These are phyloP conservation scores for Drosophila teissieri DNA, from an alignment of 1,140 invertebrate species.

Conservation along the genomic window DNA sequence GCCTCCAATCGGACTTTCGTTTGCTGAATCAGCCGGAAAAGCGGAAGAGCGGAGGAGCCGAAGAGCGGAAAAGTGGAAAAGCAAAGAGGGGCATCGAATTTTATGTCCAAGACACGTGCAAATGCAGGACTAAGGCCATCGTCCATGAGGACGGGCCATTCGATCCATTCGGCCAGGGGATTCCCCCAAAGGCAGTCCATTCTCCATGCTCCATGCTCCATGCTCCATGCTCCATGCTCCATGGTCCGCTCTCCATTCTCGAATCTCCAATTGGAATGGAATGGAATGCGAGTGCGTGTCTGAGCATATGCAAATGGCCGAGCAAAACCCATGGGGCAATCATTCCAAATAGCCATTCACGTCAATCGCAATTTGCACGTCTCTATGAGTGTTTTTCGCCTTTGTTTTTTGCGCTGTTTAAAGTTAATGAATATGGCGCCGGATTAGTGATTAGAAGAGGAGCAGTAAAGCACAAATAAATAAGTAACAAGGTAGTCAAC, in stretches of 20 bases:
- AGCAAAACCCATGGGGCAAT: slow-evolving; percentile 43
- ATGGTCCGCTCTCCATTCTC: too few relatives aligned
- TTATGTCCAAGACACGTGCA: slow-evolving; percentile 67
- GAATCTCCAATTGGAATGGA: not conserved
- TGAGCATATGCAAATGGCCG: slow-evolving; percentile 57
- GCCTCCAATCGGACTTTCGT: slow-evolving; percentile 21
- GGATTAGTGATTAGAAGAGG: slow-evolving; percentile 4
- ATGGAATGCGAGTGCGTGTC: slow-evolving; percentile 24
- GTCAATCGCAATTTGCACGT: slow-evolving; percentile 14
- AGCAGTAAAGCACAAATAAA: slow-evolving; percentile 4
- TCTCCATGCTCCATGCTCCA: not conserved
- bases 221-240: not conserved
- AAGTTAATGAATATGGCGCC: slow-evolving; percentile 28
- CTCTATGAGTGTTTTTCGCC: not conserved
- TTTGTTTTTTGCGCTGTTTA: slow-evolving; percentile 11
- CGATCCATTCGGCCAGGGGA: slow-evolving; percentile 2
- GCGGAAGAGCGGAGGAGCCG: slow-evolving; percentile 10
- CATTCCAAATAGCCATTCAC: slow-evolving; percentile 38
- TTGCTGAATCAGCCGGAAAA: slow-evolving; percentile 42
- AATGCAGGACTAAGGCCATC: slow-evolving; percentile 47
- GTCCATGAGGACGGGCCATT: not conserved
- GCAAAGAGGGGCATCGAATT: slow-evolving; percentile 25
- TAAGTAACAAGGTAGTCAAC: not conserved
- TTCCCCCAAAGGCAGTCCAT: slow-evolving; percentile 1
- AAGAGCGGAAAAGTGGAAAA: not conserved